Evolutionary conservation across 2,113 vertebrate genomes (phyloP).

Genomic region (Nycticorax nycticorax): DNA sequence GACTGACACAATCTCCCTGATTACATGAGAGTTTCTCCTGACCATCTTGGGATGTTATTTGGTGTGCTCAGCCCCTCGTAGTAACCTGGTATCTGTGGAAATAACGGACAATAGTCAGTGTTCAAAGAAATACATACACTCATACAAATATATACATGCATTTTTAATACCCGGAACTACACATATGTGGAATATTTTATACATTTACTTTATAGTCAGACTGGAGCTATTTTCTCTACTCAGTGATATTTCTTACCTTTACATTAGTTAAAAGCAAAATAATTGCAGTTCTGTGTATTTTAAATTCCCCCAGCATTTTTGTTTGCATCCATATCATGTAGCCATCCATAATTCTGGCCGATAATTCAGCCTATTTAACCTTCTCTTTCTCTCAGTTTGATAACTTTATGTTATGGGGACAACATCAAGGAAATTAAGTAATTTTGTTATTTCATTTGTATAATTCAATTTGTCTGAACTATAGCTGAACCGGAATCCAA

Average conservation of each 20-base stretch:
- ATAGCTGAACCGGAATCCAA: constrained; percentile 57
- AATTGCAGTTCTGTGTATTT: neutral
- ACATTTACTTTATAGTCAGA: neutral
- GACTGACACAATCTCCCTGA: neutral
- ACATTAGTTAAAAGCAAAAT: neutral
- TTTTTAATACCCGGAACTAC: neutral
- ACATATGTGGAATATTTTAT: neutral
- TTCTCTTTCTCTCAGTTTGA: constrained; percentile 50
- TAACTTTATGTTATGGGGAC: constrained; percentile 49
- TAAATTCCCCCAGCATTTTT: neutral
- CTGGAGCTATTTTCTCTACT: neutral
- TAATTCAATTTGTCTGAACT: constrained; percentile 66
- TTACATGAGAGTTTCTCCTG: neutral
- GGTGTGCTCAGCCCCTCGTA: neutral
- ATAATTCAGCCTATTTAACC: constrained; percentile 49
- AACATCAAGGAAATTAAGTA: constrained; percentile 67
- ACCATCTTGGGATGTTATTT: neutral
- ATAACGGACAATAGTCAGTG: neutral
- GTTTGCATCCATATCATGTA: neutral
- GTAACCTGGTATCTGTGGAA: neutral
- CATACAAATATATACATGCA: fast-evolving
- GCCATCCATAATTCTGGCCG: neutral
- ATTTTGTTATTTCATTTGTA: constrained; percentile 67
- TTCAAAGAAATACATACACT: neutral
- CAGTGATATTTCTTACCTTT: neutral